These are phyloP conservation scores for Epinephelus malabaricus DNA, from an alignment of 2,797 vertebrate species.

Conservation along the genomic window DNA sequence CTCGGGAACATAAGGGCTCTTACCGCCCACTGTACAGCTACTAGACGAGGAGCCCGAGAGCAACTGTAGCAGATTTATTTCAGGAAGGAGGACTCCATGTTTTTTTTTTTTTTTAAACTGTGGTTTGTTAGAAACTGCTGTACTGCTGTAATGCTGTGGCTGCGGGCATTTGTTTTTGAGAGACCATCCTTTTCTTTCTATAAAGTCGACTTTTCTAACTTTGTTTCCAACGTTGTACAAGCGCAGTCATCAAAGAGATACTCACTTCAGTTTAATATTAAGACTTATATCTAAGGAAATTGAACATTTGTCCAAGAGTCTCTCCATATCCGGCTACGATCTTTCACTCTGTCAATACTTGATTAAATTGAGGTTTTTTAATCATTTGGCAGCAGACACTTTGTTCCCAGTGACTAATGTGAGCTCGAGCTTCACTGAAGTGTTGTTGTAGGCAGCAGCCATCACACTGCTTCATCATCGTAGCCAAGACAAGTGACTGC, in stretches of 20 bases:
- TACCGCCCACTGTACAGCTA: constrained; percentile 47
- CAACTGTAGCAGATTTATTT: constrained; percentile 56
- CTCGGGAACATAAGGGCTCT: constrained; percentile 55
- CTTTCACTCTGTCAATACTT: constrained; percentile 22
- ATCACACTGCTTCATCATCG: constrained; percentile 38
- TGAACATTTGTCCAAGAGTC: constrained; percentile 33
- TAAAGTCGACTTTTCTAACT: not conserved
- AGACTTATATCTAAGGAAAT: constrained; percentile 25
- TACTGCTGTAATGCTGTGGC: constrained; percentile 8
- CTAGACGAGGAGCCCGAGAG: constrained; percentile 44
- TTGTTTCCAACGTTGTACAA: constrained; percentile 12
- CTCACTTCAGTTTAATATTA: not conserved
- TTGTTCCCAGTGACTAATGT: constrained; percentile 60
- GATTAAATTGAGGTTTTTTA: constrained; percentile 22
- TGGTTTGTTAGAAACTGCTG: constrained; percentile 18
- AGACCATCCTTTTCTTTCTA: not conserved
- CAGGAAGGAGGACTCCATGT: constrained; percentile 24
- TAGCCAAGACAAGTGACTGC: constrained; percentile 37
- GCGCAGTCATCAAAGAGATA: not conserved
- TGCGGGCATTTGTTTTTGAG: constrained; percentile 10
- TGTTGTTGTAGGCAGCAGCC: constrained; percentile 56
- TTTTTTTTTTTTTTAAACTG: constrained; percentile 12
- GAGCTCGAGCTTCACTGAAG: constrained; percentile 41
- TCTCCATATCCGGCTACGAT: constrained; percentile 14
- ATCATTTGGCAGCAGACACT: constrained; percentile 49